Percentiles rank a stretch among this genome's conserved stretches.
These are phyloP conservation scores for Loris lydekkerianus DNA, from an alignment of 2,797 vertebrate species.

Conservation along the genomic window DNA sequence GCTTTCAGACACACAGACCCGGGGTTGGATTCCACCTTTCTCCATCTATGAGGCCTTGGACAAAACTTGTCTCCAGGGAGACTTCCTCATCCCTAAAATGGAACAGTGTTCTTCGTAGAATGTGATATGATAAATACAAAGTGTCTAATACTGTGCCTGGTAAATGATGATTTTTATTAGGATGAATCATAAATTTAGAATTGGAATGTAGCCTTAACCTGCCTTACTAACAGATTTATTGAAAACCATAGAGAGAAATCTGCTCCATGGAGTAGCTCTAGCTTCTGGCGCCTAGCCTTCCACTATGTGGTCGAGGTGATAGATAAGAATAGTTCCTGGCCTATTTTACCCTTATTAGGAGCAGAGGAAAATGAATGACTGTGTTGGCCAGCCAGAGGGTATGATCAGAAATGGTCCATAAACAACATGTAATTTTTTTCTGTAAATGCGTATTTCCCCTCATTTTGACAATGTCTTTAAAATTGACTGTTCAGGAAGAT, in stretches of 20 bases:
- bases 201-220: slow-evolving; percentile 1
- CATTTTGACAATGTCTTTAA: neutral
- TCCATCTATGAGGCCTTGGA: neutral
- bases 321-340: neutral
- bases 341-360: neutral
- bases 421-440: neutral
- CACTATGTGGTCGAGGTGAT: neutral
- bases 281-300: neutral
- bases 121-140: neutral
- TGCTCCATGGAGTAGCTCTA: neutral
- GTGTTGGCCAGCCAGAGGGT: neutral
- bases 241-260: neutral
- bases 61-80: neutral
- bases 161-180: neutral
- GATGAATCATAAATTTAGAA: neutral
- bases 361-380: neutral
- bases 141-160: neutral
- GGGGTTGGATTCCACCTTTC: neutral
- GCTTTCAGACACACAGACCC: neutral
- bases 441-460: neutral
- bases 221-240: neutral
- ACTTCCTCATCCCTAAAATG: neutral
- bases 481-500: neutral
- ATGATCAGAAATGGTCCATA: neutral
- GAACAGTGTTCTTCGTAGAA: neutral